Conservation (phyloP, 2,888 invertebrate genomes). For the Tridacna crocea region DNA sequence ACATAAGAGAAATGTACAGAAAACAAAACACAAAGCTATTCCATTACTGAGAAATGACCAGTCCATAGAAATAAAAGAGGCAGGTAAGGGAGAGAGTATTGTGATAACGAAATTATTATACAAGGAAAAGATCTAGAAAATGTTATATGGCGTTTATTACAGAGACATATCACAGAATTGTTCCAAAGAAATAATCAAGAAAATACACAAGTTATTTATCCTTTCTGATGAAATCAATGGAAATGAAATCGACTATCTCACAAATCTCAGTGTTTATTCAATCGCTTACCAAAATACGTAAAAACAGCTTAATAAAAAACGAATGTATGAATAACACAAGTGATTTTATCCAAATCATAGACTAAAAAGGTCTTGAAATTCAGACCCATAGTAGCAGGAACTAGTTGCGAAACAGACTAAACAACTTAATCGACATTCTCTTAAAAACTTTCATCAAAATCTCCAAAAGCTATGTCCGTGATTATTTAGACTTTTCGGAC, state of each 20-base stretch:
- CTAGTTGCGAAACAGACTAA: slow-evolving; percentile 39
- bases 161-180: too few species aligned
- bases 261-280: slow-evolving; percentile 36
- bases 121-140: too few species aligned
- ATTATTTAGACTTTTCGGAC: slow-evolving; percentile 38
- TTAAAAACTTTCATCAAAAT: slow-evolving; percentile 42
- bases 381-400: slow-evolving; percentile 46
- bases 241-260: neutral
- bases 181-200: too few species aligned
- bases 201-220: too few species aligned
- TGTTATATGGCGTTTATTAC: too few species aligned
- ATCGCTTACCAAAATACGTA: slow-evolving; percentile 42
- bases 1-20: too few species aligned
- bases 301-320: slow-evolving; percentile 26
- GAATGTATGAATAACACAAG: neutral
- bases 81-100: too few species aligned
- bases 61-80: too few species aligned
- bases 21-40: too few species aligned
- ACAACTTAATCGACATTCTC: slow-evolving; percentile 38
- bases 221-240: too few species aligned
- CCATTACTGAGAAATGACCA: too few species aligned
- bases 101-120: too few species aligned
- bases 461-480: slow-evolving; percentile 39
- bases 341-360: slow-evolving; percentile 12
- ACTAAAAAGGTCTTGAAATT: slow-evolving; percentile 43